Evolutionary conservation across 2,888 invertebrate species (phyloP), one percentile per base, ranked within the genome.

Genomic region (Priocnemis perturbator): DNA sequence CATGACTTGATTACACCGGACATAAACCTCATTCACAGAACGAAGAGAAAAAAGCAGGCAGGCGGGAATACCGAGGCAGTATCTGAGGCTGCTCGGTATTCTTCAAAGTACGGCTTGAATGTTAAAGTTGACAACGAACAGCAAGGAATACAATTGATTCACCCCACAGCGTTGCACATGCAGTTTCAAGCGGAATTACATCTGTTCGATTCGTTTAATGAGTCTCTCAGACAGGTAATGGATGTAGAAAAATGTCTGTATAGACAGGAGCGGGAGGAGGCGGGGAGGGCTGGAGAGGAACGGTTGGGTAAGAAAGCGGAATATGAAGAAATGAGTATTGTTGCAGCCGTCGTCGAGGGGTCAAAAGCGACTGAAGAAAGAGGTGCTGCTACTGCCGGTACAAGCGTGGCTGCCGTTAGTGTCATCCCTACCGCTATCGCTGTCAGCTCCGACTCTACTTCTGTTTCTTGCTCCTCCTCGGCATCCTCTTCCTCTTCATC

Each of bases 111-210:
- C 56, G 67, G 61, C 53, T 57, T 64, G n/a, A 30, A 37, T 56
- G 56, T 66, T 67, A 71, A 69, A 63, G 30, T 67, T 60, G 79
- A 81, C 53, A 50, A 62, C 14, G 76, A 75, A 4, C 74, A 78
- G 47, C 79, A 81, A 26, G 73, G 69, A 26, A 64, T 37, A 37
- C 7, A 37, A 9, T 9, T 37, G 11, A 37, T 86, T 57, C 86
- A 88, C 69, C 91, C 92, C 9, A 90, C 90, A 70, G 91, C 91
- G 58, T 90, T 93, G 60, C 91, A 92, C 84, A 89, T 91, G 78
- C 91, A 91, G 81, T 91, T 93, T 81, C 91, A 91, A 83, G 91
- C 92, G 0, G 93, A 93, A 86, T 89, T 93, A 57, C 91, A 92
- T 85, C 89, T 92, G 55, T 85, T 93, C 50, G 93, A 93, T 76